phyloP scores from a whole-genome alignment of 2,113 vertebrate genomes.

The Trematomus loennbergii region DNA sequence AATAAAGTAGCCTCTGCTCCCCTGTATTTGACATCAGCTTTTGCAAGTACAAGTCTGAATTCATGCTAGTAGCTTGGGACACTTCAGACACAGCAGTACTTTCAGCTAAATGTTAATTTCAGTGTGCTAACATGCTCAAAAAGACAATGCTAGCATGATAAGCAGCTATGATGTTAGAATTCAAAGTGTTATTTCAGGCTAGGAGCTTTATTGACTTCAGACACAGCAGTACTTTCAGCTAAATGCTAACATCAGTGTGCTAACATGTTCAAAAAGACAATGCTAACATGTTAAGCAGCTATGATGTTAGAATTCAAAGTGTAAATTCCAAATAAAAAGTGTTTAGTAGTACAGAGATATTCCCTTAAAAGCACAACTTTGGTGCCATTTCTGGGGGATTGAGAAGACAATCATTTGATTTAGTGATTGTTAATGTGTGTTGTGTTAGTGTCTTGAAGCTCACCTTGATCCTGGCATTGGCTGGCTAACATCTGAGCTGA shows the following conservation, averaged over 20 bases:
- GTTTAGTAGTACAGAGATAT: not conserved
- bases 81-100: not conserved
- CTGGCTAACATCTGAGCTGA: too few relatives aligned
- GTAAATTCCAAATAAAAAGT: not conserved
- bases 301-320: too few relatives aligned
- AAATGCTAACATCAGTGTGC: too few relatives aligned
- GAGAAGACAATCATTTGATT: too few relatives aligned
- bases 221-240: too few relatives aligned
- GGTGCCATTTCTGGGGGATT: not conserved
- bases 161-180: not conserved
- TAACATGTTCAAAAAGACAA: too few relatives aligned
- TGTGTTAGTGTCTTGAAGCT: too few relatives aligned
- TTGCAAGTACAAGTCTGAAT: not conserved
- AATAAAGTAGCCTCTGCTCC: slow-evolving; percentile 15
- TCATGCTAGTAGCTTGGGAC: not conserved
- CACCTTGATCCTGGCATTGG: too few relatives aligned
- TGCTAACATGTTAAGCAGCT: too few relatives aligned
- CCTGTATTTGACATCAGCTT: slow-evolving; percentile 18
- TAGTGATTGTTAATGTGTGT: too few relatives aligned
- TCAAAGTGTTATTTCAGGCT: too few relatives aligned
- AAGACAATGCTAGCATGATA: not conserved
- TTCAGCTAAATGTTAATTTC: not conserved
- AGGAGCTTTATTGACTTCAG: too few relatives aligned
- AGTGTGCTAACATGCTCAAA: not conserved
- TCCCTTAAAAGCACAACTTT: not conserved